phyloP scores from a whole-genome alignment of 2,888 invertebrate species.

The Biston betularia region DNA sequence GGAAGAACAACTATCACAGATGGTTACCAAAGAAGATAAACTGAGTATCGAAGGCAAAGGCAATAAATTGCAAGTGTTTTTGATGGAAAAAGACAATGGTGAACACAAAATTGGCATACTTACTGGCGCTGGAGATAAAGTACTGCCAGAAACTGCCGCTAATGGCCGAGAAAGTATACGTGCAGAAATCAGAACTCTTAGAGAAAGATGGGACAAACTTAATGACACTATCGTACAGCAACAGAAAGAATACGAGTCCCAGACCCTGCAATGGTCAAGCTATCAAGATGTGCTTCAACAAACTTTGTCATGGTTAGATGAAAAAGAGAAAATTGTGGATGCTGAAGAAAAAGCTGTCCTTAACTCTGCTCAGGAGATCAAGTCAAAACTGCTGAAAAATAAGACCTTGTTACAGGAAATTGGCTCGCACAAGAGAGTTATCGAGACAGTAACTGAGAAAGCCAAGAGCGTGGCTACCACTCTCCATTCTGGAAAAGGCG shows the following conservation, averaged over 20 bases:
- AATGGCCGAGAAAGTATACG: slow-evolving; percentile 95
- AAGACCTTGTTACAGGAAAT: slow-evolving; percentile 96
- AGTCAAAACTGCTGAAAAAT: slow-evolving; percentile 93
- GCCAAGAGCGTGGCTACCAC: slow-evolving; percentile 89
- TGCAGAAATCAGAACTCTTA: slow-evolving; percentile 92
- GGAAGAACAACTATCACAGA: slow-evolving; percentile 88
- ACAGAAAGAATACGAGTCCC: slow-evolving; percentile 94
- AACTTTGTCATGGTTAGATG: slow-evolving; percentile 93
- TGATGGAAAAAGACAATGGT: slow-evolving; percentile 94
- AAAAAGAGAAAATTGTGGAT: slow-evolving; percentile 92
- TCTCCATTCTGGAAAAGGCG: slow-evolving; percentile 83
- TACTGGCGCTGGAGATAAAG: slow-evolving; percentile 93
- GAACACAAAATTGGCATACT: slow-evolving; percentile 91
- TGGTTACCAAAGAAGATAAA: slow-evolving; percentile 88
- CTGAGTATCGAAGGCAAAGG: slow-evolving; percentile 88
- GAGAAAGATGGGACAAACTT: slow-evolving; percentile 95
- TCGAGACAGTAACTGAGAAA: slow-evolving; percentile 96
- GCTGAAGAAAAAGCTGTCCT: slow-evolving; percentile 90
- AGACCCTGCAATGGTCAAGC: slow-evolving; percentile 92
- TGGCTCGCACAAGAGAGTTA: slow-evolving; percentile 94
- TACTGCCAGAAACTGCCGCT: slow-evolving; percentile 97
- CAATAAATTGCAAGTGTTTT: slow-evolving; percentile 89
- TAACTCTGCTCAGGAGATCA: slow-evolving; percentile 93
- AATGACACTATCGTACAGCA: slow-evolving; percentile 93
- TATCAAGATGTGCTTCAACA: slow-evolving; percentile 95